Percentiles rank a stretch among this genome's conserved stretches.
phyloP scores from a whole-genome alignment of 2,113 vertebrate genomes.

The Neodon shergylaensis region DNA sequence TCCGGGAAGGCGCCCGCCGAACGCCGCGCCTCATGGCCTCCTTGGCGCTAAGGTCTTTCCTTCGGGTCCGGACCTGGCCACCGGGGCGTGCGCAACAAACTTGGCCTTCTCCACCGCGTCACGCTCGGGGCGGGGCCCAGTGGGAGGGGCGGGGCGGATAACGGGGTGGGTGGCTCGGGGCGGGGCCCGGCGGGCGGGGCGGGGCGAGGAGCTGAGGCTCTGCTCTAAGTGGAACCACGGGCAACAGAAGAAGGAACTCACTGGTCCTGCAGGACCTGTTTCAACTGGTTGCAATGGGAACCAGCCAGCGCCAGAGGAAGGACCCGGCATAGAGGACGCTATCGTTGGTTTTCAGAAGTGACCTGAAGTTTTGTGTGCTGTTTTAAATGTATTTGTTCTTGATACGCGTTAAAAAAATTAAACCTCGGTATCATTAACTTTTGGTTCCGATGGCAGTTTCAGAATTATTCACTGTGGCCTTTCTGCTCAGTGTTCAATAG shows the following conservation, averaged over 20 bases:
- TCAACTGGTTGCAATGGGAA: too few species aligned
- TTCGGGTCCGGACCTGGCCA: accelerated
- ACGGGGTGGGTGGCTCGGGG: not conserved
- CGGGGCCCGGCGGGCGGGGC: not conserved
- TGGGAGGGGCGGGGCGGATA: accelerated
- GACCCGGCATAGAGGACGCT: not conserved
- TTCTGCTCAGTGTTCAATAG: not conserved
- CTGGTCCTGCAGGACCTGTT: too few species aligned
- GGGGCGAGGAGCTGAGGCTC: accelerated
- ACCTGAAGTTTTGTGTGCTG: not conserved
- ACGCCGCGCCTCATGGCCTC: not conserved
- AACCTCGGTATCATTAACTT: not conserved
- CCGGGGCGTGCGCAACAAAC: conserved; percentile 10
- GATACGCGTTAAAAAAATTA: not conserved
- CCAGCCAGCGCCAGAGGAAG: not conserved
- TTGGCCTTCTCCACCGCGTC: accelerated
- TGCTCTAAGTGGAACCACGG: too few species aligned
- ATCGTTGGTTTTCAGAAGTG: not conserved
- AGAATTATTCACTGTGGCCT: not conserved
- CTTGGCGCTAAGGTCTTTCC: accelerated
- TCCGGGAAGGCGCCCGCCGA: conserved; percentile 66
- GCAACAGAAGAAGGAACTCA: not conserved
- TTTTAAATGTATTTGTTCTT: conserved; percentile 31
- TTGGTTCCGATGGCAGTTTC: not conserved
- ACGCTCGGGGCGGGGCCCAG: not conserved